Evolutionary conservation across 2,888 invertebrate genomes (phyloP), one percentile per base, ranked within the genome.

Genomic region (Drosophila helvetica): DNA sequence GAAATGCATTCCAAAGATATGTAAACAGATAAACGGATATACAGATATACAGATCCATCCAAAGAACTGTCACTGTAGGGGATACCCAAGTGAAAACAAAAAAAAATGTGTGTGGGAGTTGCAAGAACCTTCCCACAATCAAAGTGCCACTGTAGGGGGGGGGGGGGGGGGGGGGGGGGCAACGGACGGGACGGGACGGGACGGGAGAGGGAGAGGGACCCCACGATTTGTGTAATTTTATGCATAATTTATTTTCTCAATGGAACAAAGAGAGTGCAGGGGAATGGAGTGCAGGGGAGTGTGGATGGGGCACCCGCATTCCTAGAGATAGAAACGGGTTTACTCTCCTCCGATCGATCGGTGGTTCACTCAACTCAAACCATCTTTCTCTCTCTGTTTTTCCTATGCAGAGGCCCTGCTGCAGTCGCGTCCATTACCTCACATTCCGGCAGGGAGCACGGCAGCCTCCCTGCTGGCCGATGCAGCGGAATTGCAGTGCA

Each of bases 381-480:
- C 60, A 10, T 50, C 52, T 22, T 52, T 58, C 30, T 46, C 25
- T 64, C 30, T 43, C 19, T 27, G 8, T 51, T 54, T 38, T 46
- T 46, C 52, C 12, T 53, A 88, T 87, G 77, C 95, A 98, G 98
- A 98, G 93, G 97, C 98, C 78, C 94, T 98, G 89, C 94, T 98
- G 90, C 98, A 98, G 93, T 97, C 97, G 91, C 95, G 98, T 89
- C 98, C 98, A 78, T 94, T 98, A 92, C 98, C 98, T 89, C 97
- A 98, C 93, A 97, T 98, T 92, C 98, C 98, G 69, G 89, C 91
- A 68, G 90, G 91, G 46, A 90, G 90, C 50, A 78, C 91, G 55
- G 80, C 86, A 51, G 83, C 86, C 46, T 42, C 85, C 17, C 74
- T 86, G 47, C 73, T 87, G n/a, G 83, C 78, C 8, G 87, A 86